phyloP scores from a whole-genome alignment of 2,113 vertebrate genomes.

The Hucho hucho region DNA sequence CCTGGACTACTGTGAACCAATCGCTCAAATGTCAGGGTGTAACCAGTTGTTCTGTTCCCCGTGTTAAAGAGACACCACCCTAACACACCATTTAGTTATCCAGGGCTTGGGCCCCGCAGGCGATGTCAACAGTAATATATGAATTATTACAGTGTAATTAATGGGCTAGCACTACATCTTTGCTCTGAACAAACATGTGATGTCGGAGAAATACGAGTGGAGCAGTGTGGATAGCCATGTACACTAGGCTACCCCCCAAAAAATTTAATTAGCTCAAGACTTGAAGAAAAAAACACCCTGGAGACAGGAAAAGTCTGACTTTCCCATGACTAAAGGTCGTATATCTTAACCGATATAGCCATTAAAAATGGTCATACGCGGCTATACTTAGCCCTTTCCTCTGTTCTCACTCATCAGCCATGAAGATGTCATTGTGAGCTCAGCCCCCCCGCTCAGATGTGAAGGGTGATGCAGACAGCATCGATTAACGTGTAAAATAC shows the following conservation, averaged over 20 bases:
- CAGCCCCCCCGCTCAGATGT: background rate
- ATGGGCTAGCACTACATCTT: constrained; percentile 14
- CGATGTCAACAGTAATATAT: constrained; percentile 47
- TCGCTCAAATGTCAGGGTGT: constrained; percentile 16
- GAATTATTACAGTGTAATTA: constrained; percentile 48
- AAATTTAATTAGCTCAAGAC: constrained; percentile 42
- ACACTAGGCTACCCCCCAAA: background rate
- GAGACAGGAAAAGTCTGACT: constrained; percentile 45
- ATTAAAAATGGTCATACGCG: constrained; percentile 19
- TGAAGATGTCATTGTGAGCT: constrained; percentile 27
- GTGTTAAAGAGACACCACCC: constrained; percentile 39
- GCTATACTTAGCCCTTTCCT: constrained; percentile 33
- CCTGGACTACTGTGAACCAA: background rate
- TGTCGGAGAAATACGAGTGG: constrained; percentile 47
- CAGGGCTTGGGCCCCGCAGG: constrained; percentile 21
- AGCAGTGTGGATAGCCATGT: constrained; percentile 17
- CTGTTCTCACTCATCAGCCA: constrained; percentile 29
- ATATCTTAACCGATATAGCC: constrained; percentile 39
- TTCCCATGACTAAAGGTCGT: constrained; percentile 55
- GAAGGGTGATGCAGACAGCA: constrained; percentile 15
- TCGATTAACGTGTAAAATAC: too few species aligned
- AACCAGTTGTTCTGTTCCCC: constrained; percentile 2
- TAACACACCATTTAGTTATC: constrained; percentile 19
- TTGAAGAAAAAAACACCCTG: constrained; percentile 39
- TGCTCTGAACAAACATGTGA: constrained; percentile 51